phyloP scores from a whole-genome alignment of 2,888 invertebrate species.

The Synanthedon tipuliformis region DNA sequence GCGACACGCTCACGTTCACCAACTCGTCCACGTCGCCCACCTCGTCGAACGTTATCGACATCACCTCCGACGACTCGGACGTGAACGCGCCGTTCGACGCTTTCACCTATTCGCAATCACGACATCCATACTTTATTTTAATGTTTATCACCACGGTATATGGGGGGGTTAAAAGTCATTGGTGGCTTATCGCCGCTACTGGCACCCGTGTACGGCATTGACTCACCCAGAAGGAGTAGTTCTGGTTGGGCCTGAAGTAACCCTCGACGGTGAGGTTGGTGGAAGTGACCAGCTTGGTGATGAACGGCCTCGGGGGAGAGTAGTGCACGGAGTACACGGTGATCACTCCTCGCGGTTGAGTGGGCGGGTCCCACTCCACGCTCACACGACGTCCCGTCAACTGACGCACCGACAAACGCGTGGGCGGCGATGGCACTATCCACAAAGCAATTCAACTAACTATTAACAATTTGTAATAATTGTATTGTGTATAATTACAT shows the following conservation, averaged over 20 bases:
- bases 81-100: conserved; percentile 74
- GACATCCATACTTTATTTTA: too few species aligned
- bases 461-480: too few species aligned
- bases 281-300: conserved; percentile 43
- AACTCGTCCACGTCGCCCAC: conserved; percentile 74
- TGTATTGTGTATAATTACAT: conserved; percentile 1
- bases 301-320: conserved; percentile 75
- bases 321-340: conserved; percentile 73
- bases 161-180: not conserved
- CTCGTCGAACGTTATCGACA: conserved; percentile 73
- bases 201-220: not conserved
- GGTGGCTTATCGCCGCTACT: not conserved
- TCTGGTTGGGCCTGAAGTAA: conserved; percentile 62
- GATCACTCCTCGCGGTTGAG: conserved; percentile 73
- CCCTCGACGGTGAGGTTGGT: conserved; percentile 68
- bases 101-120: conserved; percentile 56
- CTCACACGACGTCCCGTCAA: conserved; percentile 73
- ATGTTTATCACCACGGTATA: too few species aligned
- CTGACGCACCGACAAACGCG: conserved; percentile 74
- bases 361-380: conserved; percentile 78
- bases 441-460: too few species aligned
- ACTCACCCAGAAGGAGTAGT: conserved; percentile 81
- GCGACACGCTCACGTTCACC: conserved; percentile 61
- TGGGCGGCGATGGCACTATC: conserved; percentile 76
- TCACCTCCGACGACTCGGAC: conserved; percentile 72